phyloP scores from a whole-genome alignment of 2,113 vertebrate genomes.

The Carlito syrichta region DNA sequence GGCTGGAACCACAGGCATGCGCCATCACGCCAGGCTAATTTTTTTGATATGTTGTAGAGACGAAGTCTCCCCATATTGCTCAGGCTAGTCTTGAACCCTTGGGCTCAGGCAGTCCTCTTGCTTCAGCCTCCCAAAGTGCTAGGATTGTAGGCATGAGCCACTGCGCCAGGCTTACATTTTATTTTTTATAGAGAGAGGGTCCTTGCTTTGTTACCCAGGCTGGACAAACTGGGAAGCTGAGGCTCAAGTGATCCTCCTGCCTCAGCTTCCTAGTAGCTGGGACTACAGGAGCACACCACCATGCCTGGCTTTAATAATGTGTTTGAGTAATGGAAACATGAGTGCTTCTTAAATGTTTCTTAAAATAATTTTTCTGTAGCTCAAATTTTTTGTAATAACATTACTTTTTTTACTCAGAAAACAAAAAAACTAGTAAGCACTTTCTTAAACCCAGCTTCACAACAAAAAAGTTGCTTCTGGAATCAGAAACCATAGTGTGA shows the following conservation, averaged over 20 bases:
- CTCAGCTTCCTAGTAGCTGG: no score
- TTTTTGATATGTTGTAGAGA: no score
- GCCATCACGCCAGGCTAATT: no score
- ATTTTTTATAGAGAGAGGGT: neutral
- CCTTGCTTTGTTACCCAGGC: neutral
- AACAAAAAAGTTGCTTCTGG: neutral
- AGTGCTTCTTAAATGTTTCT: neutral
- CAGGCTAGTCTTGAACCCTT: no score
- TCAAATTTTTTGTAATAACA: neutral
- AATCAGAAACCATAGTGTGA: neutral
- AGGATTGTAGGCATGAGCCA: no score
- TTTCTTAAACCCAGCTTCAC: slow-evolving; percentile 10
- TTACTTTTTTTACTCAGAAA: neutral
- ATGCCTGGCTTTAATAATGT: neutral
- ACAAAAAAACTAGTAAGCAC: neutral
- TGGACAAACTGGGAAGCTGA: no score
- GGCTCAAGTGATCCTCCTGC: neutral
- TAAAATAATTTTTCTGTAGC: neutral
- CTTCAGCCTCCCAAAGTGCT: no score
- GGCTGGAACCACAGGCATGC: no score
- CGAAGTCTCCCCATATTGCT: no score
- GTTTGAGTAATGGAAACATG: neutral
- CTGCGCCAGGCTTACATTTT: no score
- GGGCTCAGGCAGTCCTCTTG: no score
- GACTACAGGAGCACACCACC: neutral